Percentiles rank a stretch among this genome's conserved stretches.
Conservation (phyloP, 1,140 invertebrate genomes). For the Macrosteles quadrilineatus region DNA sequence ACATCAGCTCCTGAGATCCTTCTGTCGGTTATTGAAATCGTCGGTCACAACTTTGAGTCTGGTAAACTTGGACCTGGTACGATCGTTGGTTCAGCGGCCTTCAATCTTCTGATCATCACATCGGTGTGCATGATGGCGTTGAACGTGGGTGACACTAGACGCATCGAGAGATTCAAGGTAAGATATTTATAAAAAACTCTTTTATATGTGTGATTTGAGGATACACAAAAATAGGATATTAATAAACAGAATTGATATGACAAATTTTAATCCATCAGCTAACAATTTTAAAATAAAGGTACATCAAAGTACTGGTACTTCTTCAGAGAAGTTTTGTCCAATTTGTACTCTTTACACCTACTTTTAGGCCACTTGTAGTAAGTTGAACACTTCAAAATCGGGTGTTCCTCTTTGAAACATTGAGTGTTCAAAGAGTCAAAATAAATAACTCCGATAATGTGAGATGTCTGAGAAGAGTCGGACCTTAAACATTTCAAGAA, state of each 20-base stretch:
- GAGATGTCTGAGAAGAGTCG: not conserved
- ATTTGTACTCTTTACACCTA: slow-evolving; percentile 29
- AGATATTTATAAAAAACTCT: too few species aligned
- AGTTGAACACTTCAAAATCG: slow-evolving; percentile 22
- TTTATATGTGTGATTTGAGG: too few species aligned
- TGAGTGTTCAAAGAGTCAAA: slow-evolving; percentile 30
- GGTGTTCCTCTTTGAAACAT: slow-evolving; percentile 32
- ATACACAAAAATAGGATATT: too few species aligned
- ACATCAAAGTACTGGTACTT: not conserved
- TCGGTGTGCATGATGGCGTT: slow-evolving; percentile 61
- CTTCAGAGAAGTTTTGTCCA: slow-evolving; percentile 6
- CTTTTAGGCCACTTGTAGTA: slow-evolving; percentile 20
- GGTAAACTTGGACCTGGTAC: slow-evolving; percentile 64
- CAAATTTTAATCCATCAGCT: too few species aligned
- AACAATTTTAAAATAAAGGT: too few species aligned
- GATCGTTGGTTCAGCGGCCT: slow-evolving; percentile 68
- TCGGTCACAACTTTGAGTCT: slow-evolving; percentile 56
- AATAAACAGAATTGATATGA: not conserved
- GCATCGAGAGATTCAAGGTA: slow-evolving; percentile 58
- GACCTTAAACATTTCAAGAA: slow-evolving; percentile 30
- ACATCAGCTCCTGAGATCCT: slow-evolving; percentile 67
- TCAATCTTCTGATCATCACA: slow-evolving; percentile 63
- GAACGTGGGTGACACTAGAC: slow-evolving; percentile 53
- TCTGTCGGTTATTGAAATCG: slow-evolving; percentile 63
- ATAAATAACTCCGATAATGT: slow-evolving; percentile 29